phyloP scores from a whole-genome alignment of 2,888 invertebrate genomes.

The Caenorhabditis japonica region DNA sequence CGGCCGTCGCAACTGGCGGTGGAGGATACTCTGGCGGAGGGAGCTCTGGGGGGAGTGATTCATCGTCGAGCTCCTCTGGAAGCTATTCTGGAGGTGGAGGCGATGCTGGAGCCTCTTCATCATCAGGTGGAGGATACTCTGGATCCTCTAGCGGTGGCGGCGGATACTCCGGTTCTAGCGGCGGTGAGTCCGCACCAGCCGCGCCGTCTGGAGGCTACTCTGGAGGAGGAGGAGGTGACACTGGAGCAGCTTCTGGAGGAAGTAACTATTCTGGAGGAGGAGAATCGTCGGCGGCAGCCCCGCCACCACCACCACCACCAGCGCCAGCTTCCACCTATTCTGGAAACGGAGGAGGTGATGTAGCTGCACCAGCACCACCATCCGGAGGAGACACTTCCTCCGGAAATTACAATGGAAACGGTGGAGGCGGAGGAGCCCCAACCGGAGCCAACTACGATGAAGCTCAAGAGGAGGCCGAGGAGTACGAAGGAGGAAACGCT shows the following conservation, averaged over 20 bases:
- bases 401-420: conserved; percentile 23
- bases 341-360: conserved; percentile 46
- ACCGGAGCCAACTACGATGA: conserved; percentile 61
- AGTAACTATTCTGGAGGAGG: conserved; percentile 52
- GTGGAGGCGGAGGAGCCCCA: conserved; percentile 45
- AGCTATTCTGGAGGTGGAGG: conserved; percentile 32
- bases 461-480: conserved; percentile 54
- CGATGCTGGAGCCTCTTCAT: conserved; percentile 21
- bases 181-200: conserved; percentile 5
- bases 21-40: conserved; percentile 2
- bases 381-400: conserved; percentile 15
- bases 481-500: conserved; percentile 52
- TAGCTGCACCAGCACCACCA: conserved; percentile 26
- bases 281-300: conserved; percentile 16
- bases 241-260: conserved; percentile 45
- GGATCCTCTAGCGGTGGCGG: conserved; percentile 11
- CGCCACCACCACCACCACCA: conserved; percentile 46
- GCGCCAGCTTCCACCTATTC: conserved; percentile 49
- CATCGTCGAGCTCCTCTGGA: conserved; percentile 28
- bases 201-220: conserved; percentile 43
- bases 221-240: conserved; percentile 38
- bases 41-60: conserved; percentile 21
- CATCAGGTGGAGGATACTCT: conserved; percentile 21
- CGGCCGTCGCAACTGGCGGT: no score
- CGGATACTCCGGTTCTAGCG: background rate